A percentile compares a stretch with the other conserved stretches of the same genome.
Evolutionary conservation across 1,140 invertebrate species (phyloP).

Genomic region (Drosophila bifasciata): DNA sequence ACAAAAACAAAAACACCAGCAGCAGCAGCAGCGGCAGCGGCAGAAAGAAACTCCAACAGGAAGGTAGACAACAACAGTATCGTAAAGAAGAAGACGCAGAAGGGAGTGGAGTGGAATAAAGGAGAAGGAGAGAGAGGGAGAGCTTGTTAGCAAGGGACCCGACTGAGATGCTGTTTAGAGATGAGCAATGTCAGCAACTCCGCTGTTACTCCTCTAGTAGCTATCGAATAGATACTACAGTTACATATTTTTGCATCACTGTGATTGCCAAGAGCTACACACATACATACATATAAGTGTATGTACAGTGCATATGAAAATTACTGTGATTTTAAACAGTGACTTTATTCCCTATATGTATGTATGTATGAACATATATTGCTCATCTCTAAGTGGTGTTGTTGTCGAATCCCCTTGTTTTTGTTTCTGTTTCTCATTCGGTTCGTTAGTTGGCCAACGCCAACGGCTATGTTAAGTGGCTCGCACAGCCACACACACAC

Average conservation of each 20-base stretch:
- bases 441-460: slow-evolving; percentile 66
- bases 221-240: slow-evolving; percentile 16
- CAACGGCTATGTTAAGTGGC: slow-evolving; percentile 65
- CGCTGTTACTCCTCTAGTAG: neutral
- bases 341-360: neutral
- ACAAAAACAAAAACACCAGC: slow-evolving; percentile 18
- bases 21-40: slow-evolving; percentile 6
- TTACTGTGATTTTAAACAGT: neutral
- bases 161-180: slow-evolving; percentile 44
- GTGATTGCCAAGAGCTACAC: no score
- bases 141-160: slow-evolving; percentile 71
- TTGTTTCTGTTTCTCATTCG: slow-evolving; percentile 42
- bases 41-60: slow-evolving; percentile 25
- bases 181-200: slow-evolving; percentile 7
- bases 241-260: neutral
- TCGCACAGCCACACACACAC: slow-evolving; percentile 34
- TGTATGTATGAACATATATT: neutral
- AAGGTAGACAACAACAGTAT: slow-evolving; percentile 20
- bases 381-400: slow-evolving; percentile 32
- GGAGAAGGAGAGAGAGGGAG: neutral
- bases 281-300: no score
- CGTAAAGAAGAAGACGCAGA: neutral
- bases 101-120: slow-evolving; percentile 7
- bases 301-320: no score
- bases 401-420: slow-evolving; percentile 30